A percentile compares a stretch with the other conserved stretches of the same genome.
phyloP scores from a whole-genome alignment of 1,140 invertebrate genomes.

The Copidosoma floridanum region DNA sequence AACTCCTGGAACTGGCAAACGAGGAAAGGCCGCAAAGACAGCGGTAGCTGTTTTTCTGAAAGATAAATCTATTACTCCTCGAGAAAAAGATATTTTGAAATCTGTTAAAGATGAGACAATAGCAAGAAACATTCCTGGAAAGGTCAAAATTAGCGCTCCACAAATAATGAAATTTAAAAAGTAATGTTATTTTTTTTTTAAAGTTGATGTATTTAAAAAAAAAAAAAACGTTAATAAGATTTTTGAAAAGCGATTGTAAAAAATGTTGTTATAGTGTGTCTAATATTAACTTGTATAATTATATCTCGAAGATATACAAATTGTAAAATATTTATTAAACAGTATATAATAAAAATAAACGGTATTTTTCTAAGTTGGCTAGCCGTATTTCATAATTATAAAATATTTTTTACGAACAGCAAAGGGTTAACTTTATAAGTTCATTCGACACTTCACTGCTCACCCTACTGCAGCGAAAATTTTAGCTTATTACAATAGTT shows the following conservation, averaged over 20 bases:
- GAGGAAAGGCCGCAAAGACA: slow-evolving; percentile 93
- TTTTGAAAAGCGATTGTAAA: slow-evolving; percentile 9
- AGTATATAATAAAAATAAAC: slow-evolving; percentile 11
- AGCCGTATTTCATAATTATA: slow-evolving; percentile 1
- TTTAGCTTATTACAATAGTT: no score
- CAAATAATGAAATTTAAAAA: slow-evolving; percentile 64
- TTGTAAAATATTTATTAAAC: slow-evolving; percentile 18
- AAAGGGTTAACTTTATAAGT: slow-evolving; percentile 12
- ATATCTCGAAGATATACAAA: slow-evolving; percentile 10
- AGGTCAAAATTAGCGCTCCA: slow-evolving; percentile 90
- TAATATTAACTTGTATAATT: no score
- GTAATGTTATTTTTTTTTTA: slow-evolving; percentile 22
- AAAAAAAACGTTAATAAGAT: slow-evolving; percentile 6
- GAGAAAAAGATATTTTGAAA: slow-evolving; percentile 91
- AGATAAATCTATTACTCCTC: slow-evolving; percentile 73
- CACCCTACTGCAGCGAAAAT: no score
- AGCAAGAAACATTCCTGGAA: slow-evolving; percentile 94
- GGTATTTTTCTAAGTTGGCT: slow-evolving; percentile 14
- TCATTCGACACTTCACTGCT: slow-evolving; percentile 31
- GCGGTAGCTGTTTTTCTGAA: slow-evolving; percentile 86
- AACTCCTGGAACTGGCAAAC: slow-evolving; percentile 89
- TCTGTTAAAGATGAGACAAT: slow-evolving; percentile 91
- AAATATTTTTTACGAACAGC: slow-evolving; percentile 19
- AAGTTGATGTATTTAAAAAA: slow-evolving; percentile 2
- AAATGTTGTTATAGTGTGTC: no score